A percentile compares a stretch with the other conserved stretches of the same genome.
phyloP scores from a whole-genome alignment of 1,140 invertebrate species.

The Diachasmimorpha longicaudata region DNA sequence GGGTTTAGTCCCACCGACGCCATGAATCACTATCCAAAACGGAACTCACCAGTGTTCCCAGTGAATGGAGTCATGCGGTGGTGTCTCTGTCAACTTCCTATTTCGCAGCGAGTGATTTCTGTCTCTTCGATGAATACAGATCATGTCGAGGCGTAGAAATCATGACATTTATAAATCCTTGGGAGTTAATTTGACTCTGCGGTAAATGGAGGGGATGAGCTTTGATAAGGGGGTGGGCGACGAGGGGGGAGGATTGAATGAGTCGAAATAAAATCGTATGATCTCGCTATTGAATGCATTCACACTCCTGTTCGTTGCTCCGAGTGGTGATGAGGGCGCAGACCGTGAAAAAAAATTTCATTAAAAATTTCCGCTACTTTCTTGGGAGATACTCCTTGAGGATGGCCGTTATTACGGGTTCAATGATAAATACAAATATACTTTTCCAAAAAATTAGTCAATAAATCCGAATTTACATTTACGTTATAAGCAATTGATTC shows the following conservation, averaged over 20 bases:
- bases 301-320: background rate
- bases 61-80: constrained; percentile 8
- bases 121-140: background rate
- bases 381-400: background rate
- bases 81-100: constrained; percentile 1
- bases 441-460: too few species aligned
- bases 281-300: background rate
- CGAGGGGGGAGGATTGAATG: too few species aligned
- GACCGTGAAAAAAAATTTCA: background rate
- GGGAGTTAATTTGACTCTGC: background rate
- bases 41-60: constrained; percentile 11
- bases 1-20: background rate
- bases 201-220: background rate
- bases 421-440: too few species aligned
- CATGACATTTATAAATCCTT: background rate
- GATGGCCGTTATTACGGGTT: background rate
- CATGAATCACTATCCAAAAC: constrained; percentile 17
- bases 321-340: background rate
- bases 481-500: too few species aligned
- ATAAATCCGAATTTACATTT: too few species aligned
- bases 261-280: background rate
- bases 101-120: background rate
- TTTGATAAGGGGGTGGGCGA: background rate
- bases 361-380: background rate
- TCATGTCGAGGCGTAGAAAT: background rate